Base-by-base conservation (phyloP, 2,888 invertebrate species). In the Cantharis rustica region DNA sequence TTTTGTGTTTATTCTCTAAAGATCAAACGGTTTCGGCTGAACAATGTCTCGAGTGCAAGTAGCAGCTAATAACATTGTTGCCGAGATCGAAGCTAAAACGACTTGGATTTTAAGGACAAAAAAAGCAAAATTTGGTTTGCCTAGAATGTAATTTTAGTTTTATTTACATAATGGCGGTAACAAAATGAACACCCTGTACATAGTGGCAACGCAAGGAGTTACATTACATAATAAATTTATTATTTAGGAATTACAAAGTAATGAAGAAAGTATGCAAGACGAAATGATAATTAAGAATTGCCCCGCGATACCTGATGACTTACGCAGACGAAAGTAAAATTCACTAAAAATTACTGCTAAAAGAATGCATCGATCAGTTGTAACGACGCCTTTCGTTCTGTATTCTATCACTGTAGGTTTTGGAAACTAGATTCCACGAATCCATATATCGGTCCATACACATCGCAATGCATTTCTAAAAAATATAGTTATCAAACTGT, bases 371-470 rank as follows among this genome's bases (percentile, higher is more conserved):
- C 47, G 9, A 47, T 47, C 47, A 47, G 47, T 47, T 47, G 47
- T 47, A 47, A 73, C 84, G 83, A 79, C 81, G 81, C 77, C 93
- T 90, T 89, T 98, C 98, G 81, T 93, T 91, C 86, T 96, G 95
- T 83, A 98, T 90, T 85, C 98, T 92, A 87, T 91, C 92, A 78
- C 95, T 93, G 87, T 98, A 98, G 0, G 97, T 93, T 88, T 94
- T 93, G 11, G 97, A 96, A 11, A 98, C 96, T 73, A 97, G 89
- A 89, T 97, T 96, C 95, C 96, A 98, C 3, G 97, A 93, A 86
- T 99, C 98, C 95, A 98, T 96, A 90, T 96, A 99, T 85, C 98
- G 92, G 88, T 98, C 98, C 98, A 98, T 98, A 88, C 98, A 98
- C 96, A 98, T 97, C 0, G 97, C 96, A 82, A 98, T 92, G 87